Evolutionary conservation across 2,888 invertebrate species (phyloP).

Genomic region (Cryptophagus acutangulus): DNA sequence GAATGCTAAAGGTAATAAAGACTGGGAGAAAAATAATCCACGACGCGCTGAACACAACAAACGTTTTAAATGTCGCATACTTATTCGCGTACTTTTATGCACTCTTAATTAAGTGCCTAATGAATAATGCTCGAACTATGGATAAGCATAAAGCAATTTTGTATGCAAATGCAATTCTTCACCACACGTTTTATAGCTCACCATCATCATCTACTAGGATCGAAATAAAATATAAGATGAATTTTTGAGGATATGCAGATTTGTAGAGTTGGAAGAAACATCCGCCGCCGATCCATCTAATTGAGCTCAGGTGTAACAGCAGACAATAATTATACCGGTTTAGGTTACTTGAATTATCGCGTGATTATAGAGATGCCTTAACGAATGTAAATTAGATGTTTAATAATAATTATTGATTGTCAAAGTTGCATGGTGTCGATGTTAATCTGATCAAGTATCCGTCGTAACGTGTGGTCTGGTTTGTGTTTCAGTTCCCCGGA

Average conservation of each 20-base stretch:
- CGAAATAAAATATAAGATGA: too few species aligned
- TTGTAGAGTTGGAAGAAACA: too few species aligned
- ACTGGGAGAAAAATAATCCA: constrained; percentile 29
- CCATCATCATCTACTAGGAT: too few species aligned
- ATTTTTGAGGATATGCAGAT: too few species aligned
- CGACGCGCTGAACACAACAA: constrained; percentile 32
- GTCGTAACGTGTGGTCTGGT: constrained; percentile 11
- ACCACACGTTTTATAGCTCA: too few species aligned
- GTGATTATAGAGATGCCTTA: constrained; percentile 30
- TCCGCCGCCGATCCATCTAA: too few species aligned
- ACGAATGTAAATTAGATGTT: constrained; percentile 36
- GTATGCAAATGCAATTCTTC: too few species aligned
- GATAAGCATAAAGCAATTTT: too few species aligned
- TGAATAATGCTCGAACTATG: constrained; percentile 18
- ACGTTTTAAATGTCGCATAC: constrained; percentile 33
- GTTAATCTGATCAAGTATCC: constrained; percentile 5
- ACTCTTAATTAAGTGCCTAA: constrained; percentile 25
- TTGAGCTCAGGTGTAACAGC: constrained; percentile 37
- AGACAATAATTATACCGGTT: constrained; percentile 39
- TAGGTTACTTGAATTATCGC: constrained; percentile 35
- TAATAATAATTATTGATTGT: constrained; percentile 37
- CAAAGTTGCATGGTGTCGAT: constrained; percentile 15
- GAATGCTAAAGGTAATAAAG: constrained; percentile 24
- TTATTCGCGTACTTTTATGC: constrained; percentile 23
- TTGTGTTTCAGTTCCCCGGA: constrained; percentile 60